Evolutionary conservation across 2,797 vertebrate genomes (phyloP).

Genomic region (Myotis vivesi): DNA sequence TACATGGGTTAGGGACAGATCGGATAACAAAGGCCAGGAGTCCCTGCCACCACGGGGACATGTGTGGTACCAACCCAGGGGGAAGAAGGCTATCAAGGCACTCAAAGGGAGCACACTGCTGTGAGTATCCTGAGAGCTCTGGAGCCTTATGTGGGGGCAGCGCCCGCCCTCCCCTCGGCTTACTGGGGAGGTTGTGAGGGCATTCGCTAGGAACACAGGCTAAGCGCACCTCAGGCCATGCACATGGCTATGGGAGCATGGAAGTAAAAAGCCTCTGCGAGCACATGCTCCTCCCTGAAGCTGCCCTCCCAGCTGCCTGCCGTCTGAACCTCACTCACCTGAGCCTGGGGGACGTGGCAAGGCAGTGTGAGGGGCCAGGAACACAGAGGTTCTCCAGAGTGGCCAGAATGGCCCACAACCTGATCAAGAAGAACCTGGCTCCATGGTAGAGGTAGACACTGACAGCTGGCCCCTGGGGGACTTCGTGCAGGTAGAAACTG

Average conservation of each 20-base stretch:
- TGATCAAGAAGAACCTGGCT: neutral
- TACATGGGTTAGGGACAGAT: rapidly evolving
- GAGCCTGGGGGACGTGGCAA: neutral
- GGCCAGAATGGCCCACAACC: neutral
- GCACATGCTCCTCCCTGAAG: neutral
- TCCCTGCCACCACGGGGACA: neutral
- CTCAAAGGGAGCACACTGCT: rapidly evolving
- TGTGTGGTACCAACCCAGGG: too few relatives aligned
- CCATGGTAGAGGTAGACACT: rapidly evolving
- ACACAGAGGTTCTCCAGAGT: neutral
- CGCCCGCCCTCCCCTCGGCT: rapidly evolving
- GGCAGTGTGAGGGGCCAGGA: neutral
- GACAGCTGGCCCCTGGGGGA: neutral
- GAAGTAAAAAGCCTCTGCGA: rapidly evolving
- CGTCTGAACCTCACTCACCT: rapidly evolving
- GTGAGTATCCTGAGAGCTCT: too few relatives aligned
- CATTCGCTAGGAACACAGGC: rapidly evolving
- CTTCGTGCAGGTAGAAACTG: rapidly evolving
- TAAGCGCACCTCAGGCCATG: rapidly evolving
- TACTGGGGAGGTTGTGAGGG: rapidly evolving
- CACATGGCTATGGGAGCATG: rapidly evolving
- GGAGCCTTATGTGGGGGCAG: neutral
- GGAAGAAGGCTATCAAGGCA: neutral
- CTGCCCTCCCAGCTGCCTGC: neutral
- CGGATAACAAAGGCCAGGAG: neutral